Conservation (phyloP, 2,113 vertebrate species). For the Ammodramus savannarum region DNA sequence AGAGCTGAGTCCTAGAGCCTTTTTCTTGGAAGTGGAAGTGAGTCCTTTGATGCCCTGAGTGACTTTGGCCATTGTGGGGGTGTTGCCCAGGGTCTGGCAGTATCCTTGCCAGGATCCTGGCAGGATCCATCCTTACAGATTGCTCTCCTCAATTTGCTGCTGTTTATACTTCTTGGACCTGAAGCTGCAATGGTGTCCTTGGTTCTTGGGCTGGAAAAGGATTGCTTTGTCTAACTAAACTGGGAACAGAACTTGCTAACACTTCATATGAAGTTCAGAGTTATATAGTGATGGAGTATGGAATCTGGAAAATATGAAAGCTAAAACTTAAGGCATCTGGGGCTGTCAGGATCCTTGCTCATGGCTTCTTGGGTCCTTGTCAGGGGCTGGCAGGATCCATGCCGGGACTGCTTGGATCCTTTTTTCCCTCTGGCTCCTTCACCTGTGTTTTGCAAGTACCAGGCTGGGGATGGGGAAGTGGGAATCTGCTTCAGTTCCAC, state of each 20-base stretch:
- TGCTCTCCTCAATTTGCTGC: not conserved
- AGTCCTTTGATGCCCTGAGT: not conserved
- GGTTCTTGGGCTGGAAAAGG: not conserved
- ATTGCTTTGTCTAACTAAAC: not conserved
- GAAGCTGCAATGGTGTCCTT: not conserved
- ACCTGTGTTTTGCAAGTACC: rapidly evolving
- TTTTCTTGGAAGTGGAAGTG: not conserved
- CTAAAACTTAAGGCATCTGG: not conserved
- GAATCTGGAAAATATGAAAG: not conserved
- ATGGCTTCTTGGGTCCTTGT: not conserved
- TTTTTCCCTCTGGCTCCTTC: not conserved
- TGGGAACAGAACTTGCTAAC: not conserved
- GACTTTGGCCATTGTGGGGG: rapidly evolving
- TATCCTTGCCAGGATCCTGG: not conserved
- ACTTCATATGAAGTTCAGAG: not conserved
- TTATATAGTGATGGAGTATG: not conserved
- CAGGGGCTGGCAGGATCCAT: too few relatives aligned
- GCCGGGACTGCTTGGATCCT: not conserved
- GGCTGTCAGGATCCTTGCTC: not conserved
- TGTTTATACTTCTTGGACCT: not conserved
- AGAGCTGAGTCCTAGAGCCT: not conserved
- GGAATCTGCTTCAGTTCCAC: not conserved
- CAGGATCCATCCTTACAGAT: not conserved
- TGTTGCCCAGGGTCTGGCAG: too few relatives aligned
- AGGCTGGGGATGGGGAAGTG: not conserved